Base-by-base conservation (phyloP, 2,888 invertebrate genomes). In the Subacronicta megacephala region DNA sequence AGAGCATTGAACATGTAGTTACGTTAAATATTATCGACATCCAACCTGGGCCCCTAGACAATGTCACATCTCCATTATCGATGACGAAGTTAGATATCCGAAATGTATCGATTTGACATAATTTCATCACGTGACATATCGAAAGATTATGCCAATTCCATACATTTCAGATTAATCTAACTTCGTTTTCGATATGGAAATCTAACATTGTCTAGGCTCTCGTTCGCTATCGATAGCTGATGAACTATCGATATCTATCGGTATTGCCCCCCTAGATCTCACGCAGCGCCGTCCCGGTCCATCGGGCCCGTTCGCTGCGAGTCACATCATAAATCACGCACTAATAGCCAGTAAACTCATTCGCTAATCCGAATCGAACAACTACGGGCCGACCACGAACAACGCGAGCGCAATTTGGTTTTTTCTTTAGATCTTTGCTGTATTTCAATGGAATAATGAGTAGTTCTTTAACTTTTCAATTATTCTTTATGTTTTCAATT, bases 341-440 rank as follows among this genome's bases (percentile, higher is more conserved):
- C 89, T 93, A 93, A 93, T 92, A 92, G 92, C 89, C 89, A 85
- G 89, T 89, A 90, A 91, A 90, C 87, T 89, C 90, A 90, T 90
- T 91, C 90, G 93, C 93, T 92, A 93, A 93, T 93, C 91, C 90
- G 88, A 88, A 83, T 83, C 87, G 80, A 88, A 89, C 85, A 79
- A 83, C 78, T 78, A 75, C 77, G 80, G 70, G 78, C 78, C 74
- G 76, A 78, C 75, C 78, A 80, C 72, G 72, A 67, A 70, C 75
- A 78, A 69, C 78, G 76, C 59, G 47, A 42, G 35, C 62, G 63
- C 66, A 63, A 31, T 56, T 44, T 33, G 50, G 45, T 57, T 67
- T 75, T 75, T 65, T 57, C 57, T 53, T 54, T 57, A 35, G 13
- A 23, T 17, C 38, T 49, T 41, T 33, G 5, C 41, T 54, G 37